Evolutionary conservation across 2,888 invertebrate species (phyloP).

Genomic region (Dioctria linearis): DNA sequence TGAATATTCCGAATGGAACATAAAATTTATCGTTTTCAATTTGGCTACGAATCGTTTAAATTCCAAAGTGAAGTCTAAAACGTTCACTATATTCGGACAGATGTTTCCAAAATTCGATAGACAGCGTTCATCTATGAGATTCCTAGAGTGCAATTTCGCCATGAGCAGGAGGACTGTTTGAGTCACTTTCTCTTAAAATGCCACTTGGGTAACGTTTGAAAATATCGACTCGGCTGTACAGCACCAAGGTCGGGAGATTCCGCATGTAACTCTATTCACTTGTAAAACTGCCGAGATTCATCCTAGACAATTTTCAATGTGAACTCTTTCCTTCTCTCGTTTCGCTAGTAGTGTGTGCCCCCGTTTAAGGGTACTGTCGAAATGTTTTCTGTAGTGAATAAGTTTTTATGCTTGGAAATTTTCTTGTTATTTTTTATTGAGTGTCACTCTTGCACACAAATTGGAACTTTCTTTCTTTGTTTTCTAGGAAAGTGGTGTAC

Average conservation of each 20-base stretch:
- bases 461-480: background rate
- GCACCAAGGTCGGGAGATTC: constrained; percentile 1
- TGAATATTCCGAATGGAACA: constrained; percentile 25
- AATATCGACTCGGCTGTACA: constrained; percentile 8
- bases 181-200: constrained; percentile 26
- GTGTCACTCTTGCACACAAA: background rate
- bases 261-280: constrained; percentile 1
- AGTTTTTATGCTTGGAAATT: constrained; percentile 16
- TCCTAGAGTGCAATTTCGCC: constrained; percentile 15
- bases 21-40: constrained; percentile 31
- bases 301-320: background rate
- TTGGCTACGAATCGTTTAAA: background rate
- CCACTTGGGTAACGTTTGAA: constrained; percentile 24
- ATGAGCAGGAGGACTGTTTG: constrained; percentile 10
- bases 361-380: background rate
- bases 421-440: constrained; percentile 9
- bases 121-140: constrained; percentile 4
- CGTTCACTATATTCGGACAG: too few species aligned
- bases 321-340: background rate
- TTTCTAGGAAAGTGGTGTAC: too few species aligned
- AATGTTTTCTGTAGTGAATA: constrained; percentile 16
- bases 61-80: too few species aligned
- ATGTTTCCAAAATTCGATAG: background rate
- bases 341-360: background rate
- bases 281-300: constrained; percentile 24